Conservation (phyloP, 2,888 invertebrate genomes). For the Tryphoninae sp. region DNA sequence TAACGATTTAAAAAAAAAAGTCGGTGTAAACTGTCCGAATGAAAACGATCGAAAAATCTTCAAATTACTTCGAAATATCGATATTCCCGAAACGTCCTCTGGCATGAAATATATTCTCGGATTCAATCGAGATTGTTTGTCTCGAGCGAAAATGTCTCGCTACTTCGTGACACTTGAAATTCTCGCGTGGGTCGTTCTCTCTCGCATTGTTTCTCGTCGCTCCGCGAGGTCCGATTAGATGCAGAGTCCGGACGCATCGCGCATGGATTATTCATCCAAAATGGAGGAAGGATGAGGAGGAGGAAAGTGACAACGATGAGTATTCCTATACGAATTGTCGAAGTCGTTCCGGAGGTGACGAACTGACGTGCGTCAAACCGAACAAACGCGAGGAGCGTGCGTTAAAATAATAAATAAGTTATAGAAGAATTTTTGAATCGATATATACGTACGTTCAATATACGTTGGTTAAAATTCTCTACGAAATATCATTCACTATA, state of each 20-base stretch:
- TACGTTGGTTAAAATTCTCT: slow-evolving; percentile 6
- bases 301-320: not conserved
- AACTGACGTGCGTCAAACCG: slow-evolving; percentile 60
- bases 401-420: slow-evolving; percentile 52
- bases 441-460: slow-evolving; percentile 12
- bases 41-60: too few species aligned
- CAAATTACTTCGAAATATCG: too few species aligned
- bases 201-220: slow-evolving; percentile 68
- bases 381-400: slow-evolving; percentile 44
- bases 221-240: slow-evolving; percentile 33
- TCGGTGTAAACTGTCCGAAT: too few species aligned
- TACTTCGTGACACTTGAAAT: slow-evolving; percentile 75
- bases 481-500: not conserved
- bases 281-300: slow-evolving; percentile 9
- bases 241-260: slow-evolving; percentile 59
- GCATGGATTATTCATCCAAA: slow-evolving; percentile 77
- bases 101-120: slow-evolving; percentile 56
- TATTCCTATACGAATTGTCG: slow-evolving; percentile 23
- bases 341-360: slow-evolving; percentile 55
- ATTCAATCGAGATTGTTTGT: slow-evolving; percentile 40
- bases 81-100: too few species aligned
- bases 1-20: too few species aligned
- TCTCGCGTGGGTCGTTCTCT: slow-evolving; percentile 65
- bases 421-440: not conserved
- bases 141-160: slow-evolving; percentile 76